Conservation (phyloP, 2,888 invertebrate species). For the Lomographa bimaculata region DNA sequence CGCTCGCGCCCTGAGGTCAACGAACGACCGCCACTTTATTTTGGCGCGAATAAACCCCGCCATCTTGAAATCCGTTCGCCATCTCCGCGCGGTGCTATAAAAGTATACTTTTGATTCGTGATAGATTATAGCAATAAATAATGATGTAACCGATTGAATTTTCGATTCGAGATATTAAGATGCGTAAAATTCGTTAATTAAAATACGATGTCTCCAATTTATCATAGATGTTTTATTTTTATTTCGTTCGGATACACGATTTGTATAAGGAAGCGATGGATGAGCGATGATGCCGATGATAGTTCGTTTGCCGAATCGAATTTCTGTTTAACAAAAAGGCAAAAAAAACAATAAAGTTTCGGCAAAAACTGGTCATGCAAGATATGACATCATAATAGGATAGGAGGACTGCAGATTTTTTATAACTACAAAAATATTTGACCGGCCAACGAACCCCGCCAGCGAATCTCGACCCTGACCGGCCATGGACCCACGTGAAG, state of each 20-base stretch:
- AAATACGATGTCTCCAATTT: conserved; percentile 23
- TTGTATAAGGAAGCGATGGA: conserved; percentile 8
- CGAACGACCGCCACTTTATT: conserved; percentile 78
- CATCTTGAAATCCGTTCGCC: conserved; percentile 52
- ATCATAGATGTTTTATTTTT: conserved; percentile 20
- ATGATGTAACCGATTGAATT: conserved; percentile 34
- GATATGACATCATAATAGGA: conserved; percentile 67
- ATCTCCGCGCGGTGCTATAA: conserved; percentile 36
- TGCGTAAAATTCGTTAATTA: conserved; percentile 27
- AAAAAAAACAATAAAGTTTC: conserved; percentile 46
- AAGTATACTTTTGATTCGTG: conserved; percentile 30
- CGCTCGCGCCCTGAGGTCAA: conserved; percentile 55
- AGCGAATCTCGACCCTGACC: conserved; percentile 66
- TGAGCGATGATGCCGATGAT: conserved; percentile 3
- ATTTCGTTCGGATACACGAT: conserved; percentile 10
- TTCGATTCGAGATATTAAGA: conserved; percentile 30
- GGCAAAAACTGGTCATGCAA: conserved; percentile 47
- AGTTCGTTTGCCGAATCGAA: conserved; percentile 10
- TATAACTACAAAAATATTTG: conserved; percentile 67
- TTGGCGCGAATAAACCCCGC: conserved; percentile 66
- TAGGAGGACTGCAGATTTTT: conserved; percentile 67
- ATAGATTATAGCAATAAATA: conserved; percentile 42
- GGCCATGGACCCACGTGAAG: conserved; percentile 26
- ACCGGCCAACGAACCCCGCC: conserved; percentile 67
- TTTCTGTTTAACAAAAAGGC: conserved; percentile 29